These are phyloP conservation scores for Sebastes nivosus DNA, from an alignment of 2,797 vertebrate genomes.

Conservation along the genomic window DNA sequence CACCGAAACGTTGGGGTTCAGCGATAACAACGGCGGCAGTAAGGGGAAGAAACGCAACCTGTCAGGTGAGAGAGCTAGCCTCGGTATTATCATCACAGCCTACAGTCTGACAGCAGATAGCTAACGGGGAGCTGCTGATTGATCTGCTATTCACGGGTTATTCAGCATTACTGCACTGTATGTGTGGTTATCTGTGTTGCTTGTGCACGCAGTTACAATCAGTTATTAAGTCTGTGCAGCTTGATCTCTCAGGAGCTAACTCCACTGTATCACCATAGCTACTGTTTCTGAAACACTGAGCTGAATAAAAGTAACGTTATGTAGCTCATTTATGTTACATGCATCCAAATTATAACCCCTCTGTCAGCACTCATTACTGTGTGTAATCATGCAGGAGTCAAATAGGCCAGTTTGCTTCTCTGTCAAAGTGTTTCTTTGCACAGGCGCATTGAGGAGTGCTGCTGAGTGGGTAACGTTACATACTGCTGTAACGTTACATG, in stretches of 20 bases:
- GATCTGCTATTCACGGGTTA: too few species aligned
- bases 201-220: neutral
- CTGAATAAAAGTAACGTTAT: neutral
- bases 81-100: neutral
- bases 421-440: constrained; percentile 15
- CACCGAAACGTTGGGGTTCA: constrained; percentile 88
- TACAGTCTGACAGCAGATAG: constrained; percentile 43
- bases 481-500: too few species aligned
- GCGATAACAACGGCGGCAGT: constrained; percentile 83
- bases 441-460: constrained; percentile 11
- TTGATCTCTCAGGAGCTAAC: neutral
- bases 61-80: constrained; percentile 86
- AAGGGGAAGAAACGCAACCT: constrained; percentile 82
- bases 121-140: neutral
- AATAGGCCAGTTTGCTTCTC: constrained; percentile 11
- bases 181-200: neutral
- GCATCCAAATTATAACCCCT: neutral
- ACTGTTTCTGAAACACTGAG: neutral
- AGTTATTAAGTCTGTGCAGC: neutral
- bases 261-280: neutral
- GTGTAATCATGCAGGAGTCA: neutral
- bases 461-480: neutral
- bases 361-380: neutral
- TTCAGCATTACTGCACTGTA: neutral
- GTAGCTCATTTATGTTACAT: neutral